Conservation (phyloP, 2,113 vertebrate species). For the Apteryx mantelli region DNA sequence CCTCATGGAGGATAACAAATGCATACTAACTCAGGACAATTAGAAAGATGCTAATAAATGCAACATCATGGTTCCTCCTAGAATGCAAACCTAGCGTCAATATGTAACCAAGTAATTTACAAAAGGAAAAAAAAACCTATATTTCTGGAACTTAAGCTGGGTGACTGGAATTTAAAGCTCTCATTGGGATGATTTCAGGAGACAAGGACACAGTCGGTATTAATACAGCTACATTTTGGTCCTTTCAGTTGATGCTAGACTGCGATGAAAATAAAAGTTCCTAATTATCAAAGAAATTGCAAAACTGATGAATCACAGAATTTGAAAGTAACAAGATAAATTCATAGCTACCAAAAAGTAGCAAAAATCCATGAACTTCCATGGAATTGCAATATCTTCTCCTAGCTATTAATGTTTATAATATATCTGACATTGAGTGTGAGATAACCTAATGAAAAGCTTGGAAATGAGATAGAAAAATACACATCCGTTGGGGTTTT, state of each 20-base stretch:
- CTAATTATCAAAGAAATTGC: background rate
- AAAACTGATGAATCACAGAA: background rate
- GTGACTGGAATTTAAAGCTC: background rate
- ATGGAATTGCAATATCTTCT: background rate
- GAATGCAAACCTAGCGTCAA: background rate
- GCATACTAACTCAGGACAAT: constrained; percentile 40
- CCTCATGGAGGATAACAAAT: constrained; percentile 17
- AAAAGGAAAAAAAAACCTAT: background rate
- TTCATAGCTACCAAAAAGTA: background rate
- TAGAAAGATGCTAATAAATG: constrained; percentile 50
- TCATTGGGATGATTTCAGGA: background rate
- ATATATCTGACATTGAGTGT: background rate
- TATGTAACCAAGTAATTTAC: background rate
- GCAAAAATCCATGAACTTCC: background rate
- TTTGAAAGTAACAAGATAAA: background rate
- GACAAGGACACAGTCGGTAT: background rate
- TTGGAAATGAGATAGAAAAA: background rate
- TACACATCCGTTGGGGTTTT: background rate
- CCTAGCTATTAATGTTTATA: background rate
- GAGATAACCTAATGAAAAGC: background rate
- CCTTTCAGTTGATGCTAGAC: background rate
- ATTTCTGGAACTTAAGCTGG: background rate
- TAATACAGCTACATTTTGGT: background rate
- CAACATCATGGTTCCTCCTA: background rate
- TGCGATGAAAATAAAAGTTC: background rate